A percentile compares a stretch with the other conserved stretches of the same genome.
Conservation (phyloP, 2,888 invertebrate genomes). For the Bombylius discolor region DNA sequence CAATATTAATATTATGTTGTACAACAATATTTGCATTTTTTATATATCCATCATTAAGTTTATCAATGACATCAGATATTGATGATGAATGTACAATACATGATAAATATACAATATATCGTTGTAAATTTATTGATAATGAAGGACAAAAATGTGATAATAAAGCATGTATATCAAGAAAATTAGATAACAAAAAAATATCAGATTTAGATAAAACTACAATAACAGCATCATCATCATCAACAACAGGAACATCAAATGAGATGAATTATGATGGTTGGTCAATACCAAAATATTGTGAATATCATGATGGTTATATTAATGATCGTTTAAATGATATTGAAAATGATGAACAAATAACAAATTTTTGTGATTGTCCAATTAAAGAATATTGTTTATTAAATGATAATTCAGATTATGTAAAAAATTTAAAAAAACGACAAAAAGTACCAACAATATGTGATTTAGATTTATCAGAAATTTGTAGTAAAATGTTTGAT, state of each 20-base stretch:
- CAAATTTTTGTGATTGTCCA: slow-evolving; percentile 38
- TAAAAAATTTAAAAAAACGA: slow-evolving; percentile 31
- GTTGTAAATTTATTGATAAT: slow-evolving; percentile 8
- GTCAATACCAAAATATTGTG: slow-evolving; percentile 13
- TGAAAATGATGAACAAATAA: slow-evolving; percentile 16
- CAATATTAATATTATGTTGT: slow-evolving; percentile 61
- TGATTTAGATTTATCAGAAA: slow-evolving; percentile 55
- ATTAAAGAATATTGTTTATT: slow-evolving; percentile 39
- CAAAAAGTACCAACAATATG: slow-evolving; percentile 45
- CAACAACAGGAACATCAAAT: no score
- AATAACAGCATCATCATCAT: no score
- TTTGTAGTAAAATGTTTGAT: slow-evolving; percentile 40
- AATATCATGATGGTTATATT: slow-evolving; percentile 16
- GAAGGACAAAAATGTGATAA: slow-evolving; percentile 10
- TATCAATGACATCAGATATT: slow-evolving; percentile 56
- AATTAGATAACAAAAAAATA: neutral
- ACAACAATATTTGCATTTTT: slow-evolving; percentile 63
- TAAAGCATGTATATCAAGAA: neutral
- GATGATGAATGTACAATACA: slow-evolving; percentile 51
- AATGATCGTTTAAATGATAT: no score
- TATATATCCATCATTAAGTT: slow-evolving; percentile 71
- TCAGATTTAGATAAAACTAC: neutral
- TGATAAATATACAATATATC: slow-evolving; percentile 40
- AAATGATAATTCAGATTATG: slow-evolving; percentile 28
- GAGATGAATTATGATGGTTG: neutral